Conservation (phyloP, 2,113 vertebrate species). For the Oryctolagus cuniculus region mOryCun1.1 NC_091441.1:53979001-53979500, state of each 20-base stretch:
- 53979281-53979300: not conserved
- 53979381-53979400: not conserved
- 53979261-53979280: not conserved
- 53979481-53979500: not conserved
- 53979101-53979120: not conserved
- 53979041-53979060: not conserved
- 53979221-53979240: not conserved
- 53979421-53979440: not conserved
- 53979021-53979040: not conserved
- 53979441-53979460: not conserved
- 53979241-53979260: not conserved
- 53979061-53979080: not conserved
- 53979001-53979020: not conserved
- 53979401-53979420: not conserved
- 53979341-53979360: not conserved
- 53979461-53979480: not conserved
- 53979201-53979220: not conserved
- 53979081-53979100: not conserved
- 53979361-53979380: not conserved
- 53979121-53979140: not conserved
- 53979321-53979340: not conserved
- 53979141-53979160: not conserved
- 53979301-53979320: not conserved
- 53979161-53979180: not conserved
- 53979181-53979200: too few relatives aligned